phyloP scores from a whole-genome alignment of 1,140 invertebrate genomes.

The Euschistus heros region DNA sequence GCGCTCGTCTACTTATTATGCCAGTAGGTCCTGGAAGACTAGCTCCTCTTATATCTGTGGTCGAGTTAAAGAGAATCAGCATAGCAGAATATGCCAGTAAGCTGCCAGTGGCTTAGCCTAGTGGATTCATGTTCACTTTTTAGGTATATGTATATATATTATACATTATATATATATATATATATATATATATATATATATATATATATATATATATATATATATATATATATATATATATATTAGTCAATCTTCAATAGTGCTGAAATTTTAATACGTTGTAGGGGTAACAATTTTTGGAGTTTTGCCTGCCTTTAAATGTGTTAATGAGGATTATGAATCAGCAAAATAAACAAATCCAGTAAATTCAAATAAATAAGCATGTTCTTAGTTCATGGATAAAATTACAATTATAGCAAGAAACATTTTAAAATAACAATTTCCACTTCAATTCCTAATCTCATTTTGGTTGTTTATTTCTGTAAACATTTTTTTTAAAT shows the following conservation, averaged over 20 bases:
- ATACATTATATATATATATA: not conserved
- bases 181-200: constrained; percentile 16
- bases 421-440: no score
- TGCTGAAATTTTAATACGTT: not conserved
- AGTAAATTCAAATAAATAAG: no score
- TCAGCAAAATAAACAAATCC: no score
- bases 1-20: constrained; percentile 36
- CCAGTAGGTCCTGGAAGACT: constrained; percentile 13
- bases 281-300: not conserved
- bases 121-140: not conserved
- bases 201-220: constrained; percentile 17
- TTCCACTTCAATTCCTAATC: no score
- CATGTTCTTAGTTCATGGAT: no score
- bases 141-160: not conserved
- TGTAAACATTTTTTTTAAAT: no score
- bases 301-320: not conserved
- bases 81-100: constrained; percentile 22
- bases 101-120: constrained; percentile 21
- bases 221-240: constrained; percentile 11
- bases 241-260: not conserved
- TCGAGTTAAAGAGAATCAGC: constrained; percentile 22
- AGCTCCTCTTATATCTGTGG: constrained; percentile 24
- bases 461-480: no score
- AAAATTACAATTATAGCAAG: no score
- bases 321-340: no score